A percentile compares a stretch with the other conserved stretches of the same genome.
phyloP scores from a whole-genome alignment of 1,140 invertebrate genomes.

The Drosophila virilis region DNA sequence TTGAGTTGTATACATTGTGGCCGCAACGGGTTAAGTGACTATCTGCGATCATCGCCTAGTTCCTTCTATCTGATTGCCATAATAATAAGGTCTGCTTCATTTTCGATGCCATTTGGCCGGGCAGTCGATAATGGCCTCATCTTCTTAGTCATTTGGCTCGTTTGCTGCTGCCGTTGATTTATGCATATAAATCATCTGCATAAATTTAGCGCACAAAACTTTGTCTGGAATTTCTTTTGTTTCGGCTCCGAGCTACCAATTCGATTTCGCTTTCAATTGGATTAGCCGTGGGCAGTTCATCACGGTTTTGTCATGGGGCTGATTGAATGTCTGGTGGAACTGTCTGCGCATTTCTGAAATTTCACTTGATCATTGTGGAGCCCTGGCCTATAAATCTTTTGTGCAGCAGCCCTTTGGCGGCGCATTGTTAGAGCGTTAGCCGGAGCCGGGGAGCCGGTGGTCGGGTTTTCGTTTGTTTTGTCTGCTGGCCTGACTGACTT shows the following conservation, averaged over 20 bases:
- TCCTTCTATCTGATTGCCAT: conserved; percentile 10
- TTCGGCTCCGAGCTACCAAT: conserved; percentile 17
- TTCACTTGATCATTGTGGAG: conserved; percentile 42
- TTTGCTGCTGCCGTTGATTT: conserved; percentile 23
- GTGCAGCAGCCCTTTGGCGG: conserved; percentile 20
- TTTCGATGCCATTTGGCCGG: background rate
- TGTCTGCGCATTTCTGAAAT: conserved; percentile 64
- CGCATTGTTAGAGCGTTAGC: conserved; percentile 12
- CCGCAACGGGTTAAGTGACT: conserved; percentile 14
- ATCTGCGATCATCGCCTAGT: conserved; percentile 18
- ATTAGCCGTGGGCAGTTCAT: conserved; percentile 57
- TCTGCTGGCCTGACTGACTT: no score
- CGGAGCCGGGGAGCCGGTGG: no score
- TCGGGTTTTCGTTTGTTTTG: no score
- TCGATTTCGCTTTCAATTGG: conserved; percentile 52
- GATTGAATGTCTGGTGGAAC: conserved; percentile 63
- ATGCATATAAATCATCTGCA: conserved; percentile 81
- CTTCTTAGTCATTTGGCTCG: conserved; percentile 18
- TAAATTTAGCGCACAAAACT: conserved; percentile 61
- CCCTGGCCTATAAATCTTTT: conserved; percentile 62
- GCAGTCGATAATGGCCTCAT: background rate
- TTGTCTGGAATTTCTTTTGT: conserved; percentile 73
- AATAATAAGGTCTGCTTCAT: conserved; percentile 15
- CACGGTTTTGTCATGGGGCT: conserved; percentile 50
- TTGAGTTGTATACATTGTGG: conserved; percentile 67